Conservation (phyloP, 30 jellyfish, hydroid and myxozoan genomes). For the Nemopilema nomurai region DNA sequence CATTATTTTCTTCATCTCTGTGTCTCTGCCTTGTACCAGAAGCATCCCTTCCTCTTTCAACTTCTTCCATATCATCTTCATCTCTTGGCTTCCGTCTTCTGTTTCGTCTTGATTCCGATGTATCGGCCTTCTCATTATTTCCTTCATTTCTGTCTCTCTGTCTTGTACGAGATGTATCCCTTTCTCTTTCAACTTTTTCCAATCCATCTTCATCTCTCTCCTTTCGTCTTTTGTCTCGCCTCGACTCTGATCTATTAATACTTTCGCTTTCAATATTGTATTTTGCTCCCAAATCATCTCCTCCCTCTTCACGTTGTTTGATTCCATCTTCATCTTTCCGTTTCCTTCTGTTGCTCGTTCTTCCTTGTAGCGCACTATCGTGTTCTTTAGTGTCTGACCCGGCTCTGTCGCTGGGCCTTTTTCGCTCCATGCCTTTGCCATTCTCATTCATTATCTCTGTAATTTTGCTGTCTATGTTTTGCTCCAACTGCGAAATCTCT, state of each 20-base stretch:
- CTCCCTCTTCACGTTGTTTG: not conserved
- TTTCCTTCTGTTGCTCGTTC: not conserved
- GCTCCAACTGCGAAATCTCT: not conserved
- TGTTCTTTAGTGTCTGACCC: not conserved
- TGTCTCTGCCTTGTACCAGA: not conserved
- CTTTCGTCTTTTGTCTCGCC: not conserved
- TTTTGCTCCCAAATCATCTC: not conserved
- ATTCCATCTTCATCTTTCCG: not conserved
- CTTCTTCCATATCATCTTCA: not conserved
- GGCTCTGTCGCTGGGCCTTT: not conserved
- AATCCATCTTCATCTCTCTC: not conserved
- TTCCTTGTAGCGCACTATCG: not conserved
- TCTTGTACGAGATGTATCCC: not conserved
- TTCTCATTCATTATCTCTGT: not conserved
- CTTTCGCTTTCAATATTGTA: not conserved
- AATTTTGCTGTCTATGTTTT: not conserved
- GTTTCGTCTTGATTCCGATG: not conserved
- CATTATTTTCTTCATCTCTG: not conserved
- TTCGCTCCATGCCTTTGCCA: not conserved
- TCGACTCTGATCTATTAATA: not conserved
- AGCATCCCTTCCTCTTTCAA: not conserved
- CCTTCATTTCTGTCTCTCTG: not conserved
- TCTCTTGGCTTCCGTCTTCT: slow-evolving; percentile 5
- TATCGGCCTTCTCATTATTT: not conserved
- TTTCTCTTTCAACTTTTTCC: not conserved